A percentile compares a stretch with the other conserved stretches of the same genome.
Evolutionary conservation across 1,140 invertebrate genomes (phyloP).

Genomic region (Dinoponera quadriceps): DNA sequence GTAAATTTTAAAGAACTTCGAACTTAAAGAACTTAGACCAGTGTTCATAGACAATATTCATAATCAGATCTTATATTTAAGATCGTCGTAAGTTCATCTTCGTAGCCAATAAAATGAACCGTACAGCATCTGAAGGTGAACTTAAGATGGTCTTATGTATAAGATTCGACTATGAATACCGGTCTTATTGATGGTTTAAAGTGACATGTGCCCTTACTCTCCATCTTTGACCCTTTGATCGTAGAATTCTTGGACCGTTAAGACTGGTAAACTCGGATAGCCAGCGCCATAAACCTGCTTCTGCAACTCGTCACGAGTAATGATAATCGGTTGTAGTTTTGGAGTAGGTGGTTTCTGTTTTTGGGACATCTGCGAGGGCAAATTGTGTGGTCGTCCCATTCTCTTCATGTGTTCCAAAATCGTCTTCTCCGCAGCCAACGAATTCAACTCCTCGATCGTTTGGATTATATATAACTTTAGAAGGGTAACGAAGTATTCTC

Average conservation of each 20-base stretch:
- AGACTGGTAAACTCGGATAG: conserved; percentile 96
- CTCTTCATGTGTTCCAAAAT: conserved; percentile 90
- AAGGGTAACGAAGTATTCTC: conserved; percentile 93
- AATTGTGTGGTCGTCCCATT: conserved; percentile 65
- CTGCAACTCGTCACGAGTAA: conserved; percentile 95
- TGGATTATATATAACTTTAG: conserved; percentile 91
- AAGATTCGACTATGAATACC: no score
- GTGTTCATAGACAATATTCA: not conserved
- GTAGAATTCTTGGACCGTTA: conserved; percentile 98
- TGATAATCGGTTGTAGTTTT: conserved; percentile 95
- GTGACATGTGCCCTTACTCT: conserved; percentile 86
- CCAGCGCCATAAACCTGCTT: conserved; percentile 97
- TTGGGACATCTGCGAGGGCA: conserved; percentile 75
- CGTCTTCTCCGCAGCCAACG: conserved; percentile 90
- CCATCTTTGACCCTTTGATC: conserved; percentile 94
- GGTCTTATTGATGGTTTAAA: no score
- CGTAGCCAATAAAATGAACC: no score
- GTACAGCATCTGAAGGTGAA: no score
- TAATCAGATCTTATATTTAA: no score
- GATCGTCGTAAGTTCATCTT: no score
- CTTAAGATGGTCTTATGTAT: no score
- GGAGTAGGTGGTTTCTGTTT: conserved; percentile 81
- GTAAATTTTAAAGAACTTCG: no score
- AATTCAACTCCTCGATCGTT: conserved; percentile 92
- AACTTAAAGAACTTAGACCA: no score